These are phyloP conservation scores for Didymodactylos carnosus DNA, from an alignment of 2,888 invertebrate species.

Conservation along the genomic window DNA sequence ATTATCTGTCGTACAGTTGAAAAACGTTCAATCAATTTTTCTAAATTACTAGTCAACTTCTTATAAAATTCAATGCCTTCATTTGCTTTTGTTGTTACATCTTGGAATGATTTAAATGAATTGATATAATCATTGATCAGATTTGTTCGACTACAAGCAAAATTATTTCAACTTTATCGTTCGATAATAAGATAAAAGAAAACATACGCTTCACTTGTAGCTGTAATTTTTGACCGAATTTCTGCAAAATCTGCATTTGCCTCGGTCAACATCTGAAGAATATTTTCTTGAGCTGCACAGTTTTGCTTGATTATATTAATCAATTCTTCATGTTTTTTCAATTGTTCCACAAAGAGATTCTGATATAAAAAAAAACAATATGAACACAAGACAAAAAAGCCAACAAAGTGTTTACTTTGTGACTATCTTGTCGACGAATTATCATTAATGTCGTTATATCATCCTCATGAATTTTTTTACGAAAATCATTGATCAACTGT, in stretches of 20 bases:
- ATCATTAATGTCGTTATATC: constrained; percentile 43
- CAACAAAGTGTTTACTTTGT: no score
- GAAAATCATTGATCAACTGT: constrained; percentile 53
- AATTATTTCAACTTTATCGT: neutral
- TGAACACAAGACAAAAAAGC: neutral
- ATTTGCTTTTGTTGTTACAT: constrained; percentile 63
- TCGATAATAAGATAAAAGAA: neutral
- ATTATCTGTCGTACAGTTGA: neutral
- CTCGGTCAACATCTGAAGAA: constrained; percentile 67
- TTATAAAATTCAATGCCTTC: constrained; percentile 79
- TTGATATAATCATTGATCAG: constrained; percentile 42
- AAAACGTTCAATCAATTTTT: neutral
- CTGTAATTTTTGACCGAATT: neutral
- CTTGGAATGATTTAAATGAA: constrained; percentile 73
- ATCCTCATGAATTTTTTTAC: constrained; percentile 60
- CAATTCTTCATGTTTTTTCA: constrained; percentile 63
- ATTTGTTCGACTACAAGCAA: neutral
- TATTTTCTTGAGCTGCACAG: constrained; percentile 70
- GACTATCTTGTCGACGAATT: neutral
- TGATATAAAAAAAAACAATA: neutral
- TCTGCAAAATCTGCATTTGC: constrained; percentile 70
- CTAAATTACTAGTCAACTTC: constrained; percentile 42
- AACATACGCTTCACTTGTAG: neutral
- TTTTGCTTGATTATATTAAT: constrained; percentile 62
- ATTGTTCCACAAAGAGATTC: constrained; percentile 49